phyloP scores from a whole-genome alignment of 2,113 vertebrate genomes.

The Alethe diademata region DNA sequence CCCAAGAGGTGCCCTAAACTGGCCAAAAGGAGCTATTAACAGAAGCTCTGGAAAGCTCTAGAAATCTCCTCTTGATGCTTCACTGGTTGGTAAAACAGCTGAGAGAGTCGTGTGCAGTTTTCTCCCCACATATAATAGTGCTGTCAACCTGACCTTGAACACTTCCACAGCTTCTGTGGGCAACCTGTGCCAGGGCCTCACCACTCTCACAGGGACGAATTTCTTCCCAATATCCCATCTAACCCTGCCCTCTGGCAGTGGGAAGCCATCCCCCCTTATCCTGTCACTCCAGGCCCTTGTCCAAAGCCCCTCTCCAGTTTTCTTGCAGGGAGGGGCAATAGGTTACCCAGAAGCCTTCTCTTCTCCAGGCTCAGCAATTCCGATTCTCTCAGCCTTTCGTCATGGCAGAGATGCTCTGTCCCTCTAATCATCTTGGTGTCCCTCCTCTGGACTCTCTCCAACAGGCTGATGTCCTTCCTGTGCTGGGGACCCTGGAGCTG shows the following conservation, averaged over 20 bases:
- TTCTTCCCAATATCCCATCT: not conserved
- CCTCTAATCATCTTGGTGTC: not conserved
- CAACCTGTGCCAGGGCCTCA: not conserved
- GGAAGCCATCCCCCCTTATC: not conserved
- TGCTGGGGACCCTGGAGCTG: not conserved
- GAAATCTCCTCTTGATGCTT: not conserved
- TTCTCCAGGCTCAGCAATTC: not conserved
- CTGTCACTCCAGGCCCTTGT: not conserved
- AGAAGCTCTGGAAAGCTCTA: not conserved
- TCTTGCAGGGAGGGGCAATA: not conserved
- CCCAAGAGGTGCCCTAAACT: too few species aligned
- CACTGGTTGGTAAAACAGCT: not conserved
- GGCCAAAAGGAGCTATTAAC: not conserved
- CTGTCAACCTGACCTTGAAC: not conserved
- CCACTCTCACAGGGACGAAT: not conserved
- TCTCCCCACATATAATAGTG: accelerated
- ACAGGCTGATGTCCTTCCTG: not conserved
- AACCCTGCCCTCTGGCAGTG: not conserved
- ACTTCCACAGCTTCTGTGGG: not conserved
- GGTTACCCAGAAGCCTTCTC: not conserved
- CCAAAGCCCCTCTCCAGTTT: not conserved
- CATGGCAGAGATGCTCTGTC: not conserved
- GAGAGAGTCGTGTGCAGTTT: accelerated
- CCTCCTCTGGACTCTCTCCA: not conserved
- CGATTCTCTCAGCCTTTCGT: not conserved